Evolutionary conservation across 2,113 vertebrate species (phyloP), one percentile per base, ranked within the genome.

Genomic region (Dromaius novaehollandiae): DNA sequence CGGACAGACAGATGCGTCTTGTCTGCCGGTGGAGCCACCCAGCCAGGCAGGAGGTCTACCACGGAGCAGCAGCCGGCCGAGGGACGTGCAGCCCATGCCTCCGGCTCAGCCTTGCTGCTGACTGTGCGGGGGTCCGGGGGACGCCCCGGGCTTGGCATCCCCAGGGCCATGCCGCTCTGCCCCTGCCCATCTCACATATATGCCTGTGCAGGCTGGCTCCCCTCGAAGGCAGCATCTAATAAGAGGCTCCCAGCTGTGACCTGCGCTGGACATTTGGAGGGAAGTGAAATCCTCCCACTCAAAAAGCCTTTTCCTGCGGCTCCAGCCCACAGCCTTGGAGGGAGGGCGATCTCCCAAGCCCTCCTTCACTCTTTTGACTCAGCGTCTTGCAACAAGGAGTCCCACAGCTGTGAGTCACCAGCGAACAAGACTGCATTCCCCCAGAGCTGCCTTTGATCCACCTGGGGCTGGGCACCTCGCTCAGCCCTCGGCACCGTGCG

Each of bases 401-500:
- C 94, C 74, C 92, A 66, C 56, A 93, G 95, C 77, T 11, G 0
- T 95, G 96, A 95, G 81, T 96, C 96, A 95, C 53, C 4, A 1
- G 36, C 1, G 1, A 83, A 60, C 1, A 7, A 79, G 75, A 63
- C 89, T 50, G 25, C 10, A 0, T 89, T 95, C 86, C 90, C 86
- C 88, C 44, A 56, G 94, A 94, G 92, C 58, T 94, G 51, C 56
- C 95, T 95, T 97, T 95, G 95, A 95, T 96, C 96, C 70, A 79
- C 86, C 95, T 88, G 80, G 77, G 65, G 80, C 68, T 2, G 7
- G 93, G 93, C 94, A 92, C 60, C 83, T 95, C 83, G 89, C 53
- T 46, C 34, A 70, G 64, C 55, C 21, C 69, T 78, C 11, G 0
- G 25, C 1, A 0, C 74, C 16, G 55, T 50, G 90, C 44, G 7